These are phyloP conservation scores for Sarcophilus harrisii DNA, from an alignment of 2,797 vertebrate species.

Conservation along the genomic window DNA sequence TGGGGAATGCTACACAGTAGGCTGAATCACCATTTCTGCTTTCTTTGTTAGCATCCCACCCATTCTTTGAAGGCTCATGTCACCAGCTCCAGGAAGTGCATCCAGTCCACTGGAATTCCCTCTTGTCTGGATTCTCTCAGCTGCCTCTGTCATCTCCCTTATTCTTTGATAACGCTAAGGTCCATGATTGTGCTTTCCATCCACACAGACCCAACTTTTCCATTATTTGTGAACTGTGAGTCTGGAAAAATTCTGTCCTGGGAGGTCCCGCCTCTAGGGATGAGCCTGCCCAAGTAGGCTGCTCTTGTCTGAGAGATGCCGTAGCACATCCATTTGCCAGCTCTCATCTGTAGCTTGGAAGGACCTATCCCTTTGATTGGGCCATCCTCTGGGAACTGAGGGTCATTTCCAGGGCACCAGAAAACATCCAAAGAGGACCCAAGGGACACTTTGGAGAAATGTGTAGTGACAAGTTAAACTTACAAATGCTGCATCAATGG, in stretches of 20 bases:
- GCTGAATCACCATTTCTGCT: neutral
- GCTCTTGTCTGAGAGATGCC: neutral
- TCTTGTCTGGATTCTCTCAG: neutral
- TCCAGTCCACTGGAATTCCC: neutral
- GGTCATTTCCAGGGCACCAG: fast-evolving
- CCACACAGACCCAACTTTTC: neutral
- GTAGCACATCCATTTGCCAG: neutral
- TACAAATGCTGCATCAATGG: neutral
- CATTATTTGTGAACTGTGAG: neutral
- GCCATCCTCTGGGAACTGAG: neutral
- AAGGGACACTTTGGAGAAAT: neutral
- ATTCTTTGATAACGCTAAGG: neutral
- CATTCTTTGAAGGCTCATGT: neutral
- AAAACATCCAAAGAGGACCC: fast-evolving
- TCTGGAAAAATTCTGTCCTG: neutral
- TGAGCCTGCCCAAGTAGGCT: neutral
- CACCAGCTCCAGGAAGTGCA: neutral
- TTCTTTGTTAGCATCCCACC: neutral
- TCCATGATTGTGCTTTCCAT: neutral
- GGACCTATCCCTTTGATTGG: neutral
- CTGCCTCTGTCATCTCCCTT: neutral
- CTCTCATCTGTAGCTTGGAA: neutral
- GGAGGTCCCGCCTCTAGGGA: neutral
- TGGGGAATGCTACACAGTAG: neutral
- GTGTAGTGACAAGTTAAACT: neutral